These are phyloP conservation scores for Coilia nasus DNA, from an alignment of 2,797 vertebrate species.

Conservation along the genomic window DNA sequence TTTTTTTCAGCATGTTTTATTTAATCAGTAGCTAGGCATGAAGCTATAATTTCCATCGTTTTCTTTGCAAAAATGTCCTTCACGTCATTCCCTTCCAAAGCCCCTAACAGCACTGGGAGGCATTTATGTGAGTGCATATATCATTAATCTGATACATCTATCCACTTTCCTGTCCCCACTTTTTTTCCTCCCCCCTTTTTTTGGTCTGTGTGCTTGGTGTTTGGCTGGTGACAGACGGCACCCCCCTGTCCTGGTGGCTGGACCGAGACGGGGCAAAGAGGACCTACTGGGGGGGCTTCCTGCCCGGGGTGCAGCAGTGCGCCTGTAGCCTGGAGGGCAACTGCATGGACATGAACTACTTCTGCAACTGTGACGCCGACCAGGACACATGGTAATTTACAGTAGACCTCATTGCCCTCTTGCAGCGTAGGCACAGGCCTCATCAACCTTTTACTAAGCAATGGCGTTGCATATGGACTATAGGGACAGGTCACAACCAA, in stretches of 20 bases:
- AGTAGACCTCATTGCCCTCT: too few relatives aligned
- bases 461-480: too few relatives aligned
- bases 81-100: background rate
- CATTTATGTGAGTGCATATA: background rate
- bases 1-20: too few relatives aligned
- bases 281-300: constrained; percentile 84
- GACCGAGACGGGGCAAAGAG: constrained; percentile 79
- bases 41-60: background rate
- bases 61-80: background rate
- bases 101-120: background rate
- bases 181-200: too few relatives aligned
- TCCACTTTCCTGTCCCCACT: background rate
- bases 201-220: background rate
- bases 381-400: constrained; percentile 82
- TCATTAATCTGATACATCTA: background rate
- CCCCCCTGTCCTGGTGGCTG: constrained; percentile 85
- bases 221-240: constrained; percentile 73
- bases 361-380: constrained; percentile 87
- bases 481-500: too few relatives aligned
- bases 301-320: constrained; percentile 83
- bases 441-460: too few relatives aligned
- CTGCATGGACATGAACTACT: constrained; percentile 83
- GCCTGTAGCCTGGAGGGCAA: constrained; percentile 85
- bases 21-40: too few relatives aligned
- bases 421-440: too few relatives aligned